These are phyloP conservation scores for Philaenus spumarius DNA, from an alignment of 1,140 invertebrate genomes.

Conservation along the genomic window DNA sequence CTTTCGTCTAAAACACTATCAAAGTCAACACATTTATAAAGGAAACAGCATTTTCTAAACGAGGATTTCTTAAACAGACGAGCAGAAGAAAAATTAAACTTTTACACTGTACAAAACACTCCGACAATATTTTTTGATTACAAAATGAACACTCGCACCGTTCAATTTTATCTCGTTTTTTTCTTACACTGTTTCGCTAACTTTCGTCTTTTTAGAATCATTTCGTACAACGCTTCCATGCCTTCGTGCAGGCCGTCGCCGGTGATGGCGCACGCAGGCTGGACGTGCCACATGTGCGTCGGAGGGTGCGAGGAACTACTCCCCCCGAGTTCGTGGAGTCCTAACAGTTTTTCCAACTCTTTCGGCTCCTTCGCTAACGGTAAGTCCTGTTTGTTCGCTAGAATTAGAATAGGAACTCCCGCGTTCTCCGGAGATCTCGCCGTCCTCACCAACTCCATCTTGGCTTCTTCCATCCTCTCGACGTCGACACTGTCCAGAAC, in stretches of 20 bases:
- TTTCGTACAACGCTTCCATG: constrained; percentile 84
- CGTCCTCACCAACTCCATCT: constrained; percentile 86
- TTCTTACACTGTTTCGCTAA: constrained; percentile 76
- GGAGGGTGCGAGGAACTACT: constrained; percentile 33
- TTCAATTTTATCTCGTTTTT: constrained; percentile 49
- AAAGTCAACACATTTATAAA: background rate
- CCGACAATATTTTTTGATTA: background rate
- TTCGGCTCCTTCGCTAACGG: constrained; percentile 80
- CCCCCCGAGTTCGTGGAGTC: constrained; percentile 73
- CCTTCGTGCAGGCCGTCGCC: constrained; percentile 94
- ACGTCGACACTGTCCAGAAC: constrained; percentile 85
- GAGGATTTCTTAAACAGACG: background rate
- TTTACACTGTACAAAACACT: constrained; percentile 6
- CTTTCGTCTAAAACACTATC: no score
- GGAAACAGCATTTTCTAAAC: background rate
- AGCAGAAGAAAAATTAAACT: background rate
- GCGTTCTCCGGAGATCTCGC: constrained; percentile 81
- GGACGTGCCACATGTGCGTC: constrained; percentile 74
- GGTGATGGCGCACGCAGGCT: constrained; percentile 92
- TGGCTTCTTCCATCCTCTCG: constrained; percentile 88
- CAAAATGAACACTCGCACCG: background rate
- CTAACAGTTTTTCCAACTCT: constrained; percentile 79
- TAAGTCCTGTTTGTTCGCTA: constrained; percentile 92
- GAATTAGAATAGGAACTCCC: constrained; percentile 81
- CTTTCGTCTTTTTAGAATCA: constrained; percentile 91